A percentile compares a stretch with the other conserved stretches of the same genome.
Evolutionary conservation across 2,888 invertebrate genomes (phyloP).

Genomic region (Leptinotarsa rubiginosa): DNA sequence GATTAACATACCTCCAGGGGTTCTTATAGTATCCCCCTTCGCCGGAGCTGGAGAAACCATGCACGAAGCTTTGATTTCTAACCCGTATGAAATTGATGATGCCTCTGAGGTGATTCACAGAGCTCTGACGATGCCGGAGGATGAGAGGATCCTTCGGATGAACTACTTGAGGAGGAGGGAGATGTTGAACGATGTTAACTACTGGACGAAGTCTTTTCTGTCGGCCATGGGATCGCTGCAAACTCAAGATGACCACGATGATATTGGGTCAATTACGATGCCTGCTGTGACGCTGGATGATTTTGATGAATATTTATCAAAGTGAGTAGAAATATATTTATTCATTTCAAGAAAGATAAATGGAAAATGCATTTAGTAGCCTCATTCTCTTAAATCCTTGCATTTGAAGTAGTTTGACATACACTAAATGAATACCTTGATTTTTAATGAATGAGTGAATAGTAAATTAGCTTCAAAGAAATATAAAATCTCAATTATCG

Average conservation of each 20-base stretch:
- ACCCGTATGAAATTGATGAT: constrained; percentile 89
- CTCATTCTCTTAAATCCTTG: too few relatives aligned
- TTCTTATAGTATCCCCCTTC: constrained; percentile 89
- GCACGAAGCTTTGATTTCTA: constrained; percentile 91
- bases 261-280: constrained; percentile 86
- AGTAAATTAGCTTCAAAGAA: too few relatives aligned
- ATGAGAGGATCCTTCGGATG: constrained; percentile 88
- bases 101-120: constrained; percentile 89
- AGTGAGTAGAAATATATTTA: constrained; percentile 70
- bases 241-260: constrained; percentile 80
- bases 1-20: constrained; percentile 85
- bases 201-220: constrained; percentile 90
- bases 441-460: too few relatives aligned
- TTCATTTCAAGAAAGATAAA: too few relatives aligned
- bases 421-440: too few relatives aligned
- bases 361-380: too few relatives aligned
- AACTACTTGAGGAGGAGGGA: constrained; percentile 85
- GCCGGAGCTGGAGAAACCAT: constrained; percentile 94
- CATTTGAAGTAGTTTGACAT: too few relatives aligned
- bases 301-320: constrained; percentile 88
- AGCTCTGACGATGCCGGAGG: constrained; percentile 91
- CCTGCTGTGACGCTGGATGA: constrained; percentile 92
- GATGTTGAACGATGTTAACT: constrained; percentile 84
- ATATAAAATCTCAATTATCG: too few relatives aligned
- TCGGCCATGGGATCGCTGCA: constrained; percentile 86